Evolutionary conservation across 2,888 invertebrate genomes (phyloP), one percentile per base, ranked within the genome.

Genomic region (Eupithecia tripunctaria): DNA sequence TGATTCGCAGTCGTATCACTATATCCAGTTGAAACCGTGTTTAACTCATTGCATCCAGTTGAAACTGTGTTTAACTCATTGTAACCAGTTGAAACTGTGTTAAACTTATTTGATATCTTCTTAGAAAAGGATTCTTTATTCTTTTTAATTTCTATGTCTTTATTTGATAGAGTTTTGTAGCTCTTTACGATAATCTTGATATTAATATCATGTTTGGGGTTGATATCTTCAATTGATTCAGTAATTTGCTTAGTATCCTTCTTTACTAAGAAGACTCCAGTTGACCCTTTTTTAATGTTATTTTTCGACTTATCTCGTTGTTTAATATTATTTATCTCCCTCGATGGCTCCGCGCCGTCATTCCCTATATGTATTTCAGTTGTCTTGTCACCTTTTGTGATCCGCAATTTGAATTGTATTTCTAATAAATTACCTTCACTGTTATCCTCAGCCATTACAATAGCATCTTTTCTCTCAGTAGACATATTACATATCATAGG

Each of bases 161-260:
- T 78, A n/a, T 66, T 75, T 4, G 75, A 47, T 74, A 87, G 87
- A 2, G 81, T 76, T 75, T 88, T 88, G 43, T 81, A 85, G 65
- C 86, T 91, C 74, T 89, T 90, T 63, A 93, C 88, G 7, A 89
- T 72, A 66, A 93, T 91, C 73, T 86, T 88, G 60, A 93, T 89
- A 41, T 89, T 89, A 5, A 92, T 82, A 75, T 90, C 88, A 70
- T 89, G 89, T 78, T 86, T 89, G n/a, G 81, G 78, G 38, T 82
- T 84, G n/a, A 41, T 32, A 41, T 85, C 78, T 38, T 82, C 82
- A 68, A 71, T 72, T n/a, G 75, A 25, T 10, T 77, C 74, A 51
- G 78, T 75, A n/a, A 72, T 71, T 47, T 78, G 75, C 66, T 79
- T 76, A 10, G 69, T 70, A 47, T 81, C 81, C 27, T 85, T 82